Conservation (phyloP, 2,113 vertebrate species). For the Pycnonotus jocosus region DNA sequence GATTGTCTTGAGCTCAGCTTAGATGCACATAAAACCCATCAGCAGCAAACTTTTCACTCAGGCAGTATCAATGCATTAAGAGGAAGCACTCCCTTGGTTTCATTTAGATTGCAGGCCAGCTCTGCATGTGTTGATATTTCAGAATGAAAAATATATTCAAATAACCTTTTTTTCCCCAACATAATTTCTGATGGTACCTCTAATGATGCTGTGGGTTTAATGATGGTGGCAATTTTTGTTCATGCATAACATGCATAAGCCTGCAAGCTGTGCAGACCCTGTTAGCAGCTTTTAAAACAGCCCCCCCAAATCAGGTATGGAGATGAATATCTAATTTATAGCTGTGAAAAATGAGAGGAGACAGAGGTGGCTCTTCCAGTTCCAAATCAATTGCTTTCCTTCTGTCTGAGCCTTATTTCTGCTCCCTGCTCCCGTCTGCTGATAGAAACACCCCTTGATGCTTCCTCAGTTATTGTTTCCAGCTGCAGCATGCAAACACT, state of each 20-base stretch:
- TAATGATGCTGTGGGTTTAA: neutral
- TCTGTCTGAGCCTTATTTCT: neutral
- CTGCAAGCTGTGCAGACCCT: neutral
- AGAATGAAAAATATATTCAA: neutral
- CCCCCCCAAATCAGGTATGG: neutral
- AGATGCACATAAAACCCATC: neutral
- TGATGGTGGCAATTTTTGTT: neutral
- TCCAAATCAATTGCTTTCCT: neutral
- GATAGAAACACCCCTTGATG: neutral
- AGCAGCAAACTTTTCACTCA: neutral
- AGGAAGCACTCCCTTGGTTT: neutral
- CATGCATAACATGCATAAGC: rapidly evolving
- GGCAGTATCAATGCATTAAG: neutral
- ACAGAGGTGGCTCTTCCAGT: neutral
- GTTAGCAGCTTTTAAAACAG: neutral
- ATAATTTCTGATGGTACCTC: neutral
- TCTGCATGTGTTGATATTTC: neutral
- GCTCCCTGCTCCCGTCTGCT: neutral
- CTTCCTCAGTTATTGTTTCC: neutral
- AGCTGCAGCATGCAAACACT: neutral
- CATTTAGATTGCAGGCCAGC: neutral
- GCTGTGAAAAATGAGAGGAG: neutral
- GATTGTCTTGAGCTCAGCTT: neutral
- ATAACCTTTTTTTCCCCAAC: neutral
- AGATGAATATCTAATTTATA: neutral